These are phyloP conservation scores for Apotomis betuletana DNA, from an alignment of 2,888 invertebrate species.

Conservation along the genomic window DNA sequence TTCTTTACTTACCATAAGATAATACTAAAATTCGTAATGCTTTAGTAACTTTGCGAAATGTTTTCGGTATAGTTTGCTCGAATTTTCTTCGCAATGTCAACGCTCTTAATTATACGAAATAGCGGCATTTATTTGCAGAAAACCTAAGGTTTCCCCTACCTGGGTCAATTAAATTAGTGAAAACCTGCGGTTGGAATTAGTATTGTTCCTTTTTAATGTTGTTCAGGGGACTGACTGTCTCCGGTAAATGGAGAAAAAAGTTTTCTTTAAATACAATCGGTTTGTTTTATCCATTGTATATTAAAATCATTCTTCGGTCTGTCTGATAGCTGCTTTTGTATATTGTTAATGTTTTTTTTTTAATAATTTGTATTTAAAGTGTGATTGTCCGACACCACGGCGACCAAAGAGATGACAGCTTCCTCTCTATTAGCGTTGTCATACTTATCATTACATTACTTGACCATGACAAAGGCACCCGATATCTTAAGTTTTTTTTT, in stretches of 20 bases:
- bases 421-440: too few relatives aligned
- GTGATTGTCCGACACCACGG: too few relatives aligned
- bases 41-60: not conserved
- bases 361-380: too few relatives aligned
- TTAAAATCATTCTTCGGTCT: too few relatives aligned
- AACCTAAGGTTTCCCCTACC: conserved; percentile 6
- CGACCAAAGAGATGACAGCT: too few relatives aligned
- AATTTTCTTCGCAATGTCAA: conserved; percentile 10
- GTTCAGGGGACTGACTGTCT: too few relatives aligned
- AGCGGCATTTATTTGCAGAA: conserved; percentile 11
- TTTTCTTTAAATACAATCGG: not conserved
- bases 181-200: not conserved
- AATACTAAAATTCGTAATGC: not conserved
- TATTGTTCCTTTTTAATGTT: not conserved
- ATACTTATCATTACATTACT: too few relatives aligned
- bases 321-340: too few relatives aligned
- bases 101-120: conserved; percentile 18
- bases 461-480: too few relatives aligned
- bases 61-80: conserved; percentile 1
- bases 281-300: too few relatives aligned
- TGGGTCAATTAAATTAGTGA: conserved; percentile 14
- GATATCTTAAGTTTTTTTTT: too few relatives aligned
- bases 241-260: not conserved
- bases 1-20: not conserved
- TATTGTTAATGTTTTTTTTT: too few relatives aligned